phyloP scores from a whole-genome alignment of 2,113 vertebrate species.

The Syngnathus scovelli region DNA sequence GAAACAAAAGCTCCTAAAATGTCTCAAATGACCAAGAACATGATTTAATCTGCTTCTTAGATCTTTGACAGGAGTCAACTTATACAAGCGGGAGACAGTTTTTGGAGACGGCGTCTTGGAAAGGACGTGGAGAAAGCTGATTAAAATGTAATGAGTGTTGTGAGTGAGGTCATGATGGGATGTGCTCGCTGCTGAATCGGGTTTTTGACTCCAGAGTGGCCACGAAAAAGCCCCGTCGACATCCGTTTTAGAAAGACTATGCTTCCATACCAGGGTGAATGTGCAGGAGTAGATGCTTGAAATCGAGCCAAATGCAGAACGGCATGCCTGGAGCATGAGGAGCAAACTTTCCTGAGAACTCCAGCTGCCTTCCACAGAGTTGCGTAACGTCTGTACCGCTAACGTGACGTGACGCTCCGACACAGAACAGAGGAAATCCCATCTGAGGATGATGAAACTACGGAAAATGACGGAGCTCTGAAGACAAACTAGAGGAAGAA shows the following conservation, averaged over 20 bases:
- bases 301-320: slow-evolving; percentile 44
- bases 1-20: slow-evolving; percentile 17
- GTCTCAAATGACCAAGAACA: slow-evolving; percentile 3
- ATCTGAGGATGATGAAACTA: slow-evolving; percentile 31
- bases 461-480: not conserved
- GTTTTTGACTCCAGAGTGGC: slow-evolving; percentile 56
- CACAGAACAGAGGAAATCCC: slow-evolving; percentile 14
- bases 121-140: slow-evolving; percentile 18
- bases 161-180: slow-evolving; percentile 8
- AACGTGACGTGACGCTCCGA: slow-evolving; percentile 24
- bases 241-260: slow-evolving; percentile 63
- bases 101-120: slow-evolving; percentile 10
- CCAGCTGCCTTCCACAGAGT: slow-evolving; percentile 39
- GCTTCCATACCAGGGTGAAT: slow-evolving; percentile 29
- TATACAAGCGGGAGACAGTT: not conserved
- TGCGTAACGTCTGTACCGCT: slow-evolving; percentile 20
- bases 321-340: slow-evolving; percentile 53
- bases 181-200: slow-evolving; percentile 43
- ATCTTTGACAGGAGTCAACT: slow-evolving; percentile 12
- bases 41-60: slow-evolving; percentile 8
- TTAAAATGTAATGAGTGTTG: slow-evolving; percentile 24
- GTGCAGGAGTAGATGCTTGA: slow-evolving; percentile 51
- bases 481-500: slow-evolving; percentile 5
- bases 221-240: slow-evolving; percentile 53
- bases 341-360: slow-evolving; percentile 53